Conservation (phyloP, 1,140 invertebrate species). For the Cecropterus lyciades region DNA sequence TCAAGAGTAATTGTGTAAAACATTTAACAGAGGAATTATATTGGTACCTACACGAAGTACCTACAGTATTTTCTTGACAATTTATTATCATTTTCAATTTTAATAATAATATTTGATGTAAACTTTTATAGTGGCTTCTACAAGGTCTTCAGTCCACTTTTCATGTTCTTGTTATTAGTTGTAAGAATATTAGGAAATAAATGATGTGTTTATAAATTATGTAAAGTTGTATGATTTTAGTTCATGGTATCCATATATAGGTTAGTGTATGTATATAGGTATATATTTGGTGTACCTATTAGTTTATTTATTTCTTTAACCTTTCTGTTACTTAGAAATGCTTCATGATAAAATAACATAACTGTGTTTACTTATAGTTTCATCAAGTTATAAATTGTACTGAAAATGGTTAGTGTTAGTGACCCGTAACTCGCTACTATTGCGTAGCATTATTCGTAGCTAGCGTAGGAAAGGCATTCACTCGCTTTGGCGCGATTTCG, state of each 20-base stretch:
- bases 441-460: slow-evolving; percentile 43
- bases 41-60: too few relatives aligned
- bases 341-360: too few relatives aligned
- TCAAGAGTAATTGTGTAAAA: too few relatives aligned
- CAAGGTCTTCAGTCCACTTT: slow-evolving; percentile 33
- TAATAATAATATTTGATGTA: slow-evolving; percentile 15
- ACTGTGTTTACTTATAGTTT: too few relatives aligned
- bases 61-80: too few relatives aligned
- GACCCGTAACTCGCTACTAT: slow-evolving; percentile 37
- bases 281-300: neutral
- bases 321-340: too few relatives aligned
- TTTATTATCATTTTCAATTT: neutral
- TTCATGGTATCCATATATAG: slow-evolving; percentile 4
- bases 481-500: slow-evolving; percentile 37
- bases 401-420: slow-evolving; percentile 8
- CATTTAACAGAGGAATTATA: too few relatives aligned
- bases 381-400: too few relatives aligned
- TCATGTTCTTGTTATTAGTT: slow-evolving; percentile 33
- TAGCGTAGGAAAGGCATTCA: slow-evolving; percentile 27
- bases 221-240: slow-evolving; percentile 44
- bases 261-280: neutral
- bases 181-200: slow-evolving; percentile 41
- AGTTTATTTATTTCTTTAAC: neutral
- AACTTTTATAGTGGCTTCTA: slow-evolving; percentile 32
- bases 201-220: slow-evolving; percentile 47